Evolutionary conservation across 2,797 vertebrate species (phyloP).

Genomic region (Dryobates pubescens): DNA sequence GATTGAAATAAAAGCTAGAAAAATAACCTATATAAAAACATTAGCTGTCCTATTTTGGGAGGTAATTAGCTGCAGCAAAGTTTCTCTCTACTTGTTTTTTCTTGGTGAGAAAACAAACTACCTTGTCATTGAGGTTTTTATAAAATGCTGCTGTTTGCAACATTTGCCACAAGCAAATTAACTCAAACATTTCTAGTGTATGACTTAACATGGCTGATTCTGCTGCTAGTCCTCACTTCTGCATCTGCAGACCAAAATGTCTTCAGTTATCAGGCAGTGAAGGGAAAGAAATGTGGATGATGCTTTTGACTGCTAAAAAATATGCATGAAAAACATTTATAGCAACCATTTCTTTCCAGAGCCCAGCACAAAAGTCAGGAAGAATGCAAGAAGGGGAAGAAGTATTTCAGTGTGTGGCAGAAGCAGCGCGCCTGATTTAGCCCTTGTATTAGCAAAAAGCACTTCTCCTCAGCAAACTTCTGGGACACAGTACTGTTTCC

Average conservation of each 20-base stretch:
- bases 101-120: constrained; percentile 15
- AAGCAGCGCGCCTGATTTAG: not conserved
- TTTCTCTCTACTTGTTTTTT: not conserved
- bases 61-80: constrained; percentile 27
- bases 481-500: not conserved
- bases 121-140: constrained; percentile 22
- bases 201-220: not conserved
- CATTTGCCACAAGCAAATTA: not conserved
- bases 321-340: not conserved
- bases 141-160: constrained; percentile 53
- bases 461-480: not conserved
- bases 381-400: not conserved
- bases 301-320: not conserved
- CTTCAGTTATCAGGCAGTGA: not conserved
- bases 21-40: not conserved
- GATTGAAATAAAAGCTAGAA: not conserved
- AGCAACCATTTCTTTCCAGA: not conserved
- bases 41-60: constrained; percentile 33
- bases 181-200: not conserved
- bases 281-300: not conserved
- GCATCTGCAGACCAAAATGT: not conserved
- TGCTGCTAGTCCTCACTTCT: constrained; percentile 1
- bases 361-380: not conserved
- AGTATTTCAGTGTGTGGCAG: not conserved
- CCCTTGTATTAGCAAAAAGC: not conserved